A percentile compares a stretch with the other conserved stretches of the same genome.
Conservation (phyloP, 2,797 vertebrate genomes). For the Emys orbicularis region DNA sequence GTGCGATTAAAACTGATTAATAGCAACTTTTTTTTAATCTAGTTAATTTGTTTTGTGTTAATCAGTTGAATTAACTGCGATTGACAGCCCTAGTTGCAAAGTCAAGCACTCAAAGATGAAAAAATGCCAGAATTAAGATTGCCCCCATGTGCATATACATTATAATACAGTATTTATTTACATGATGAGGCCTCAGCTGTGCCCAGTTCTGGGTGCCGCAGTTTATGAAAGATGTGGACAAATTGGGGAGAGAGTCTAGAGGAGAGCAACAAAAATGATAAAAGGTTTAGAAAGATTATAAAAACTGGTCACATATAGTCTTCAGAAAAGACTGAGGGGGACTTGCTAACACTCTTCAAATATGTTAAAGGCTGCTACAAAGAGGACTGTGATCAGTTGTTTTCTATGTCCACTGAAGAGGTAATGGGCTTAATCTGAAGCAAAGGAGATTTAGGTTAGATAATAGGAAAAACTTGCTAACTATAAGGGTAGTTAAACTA, state of each 20-base stretch:
- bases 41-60: too few relatives aligned
- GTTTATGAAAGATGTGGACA: neutral
- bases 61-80: too few relatives aligned
- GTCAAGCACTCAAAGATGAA: neutral
- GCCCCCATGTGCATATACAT: neutral
- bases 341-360: neutral
- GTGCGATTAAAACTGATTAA: too few relatives aligned
- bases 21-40: too few relatives aligned
- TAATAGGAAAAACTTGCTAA: neutral
- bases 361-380: neutral
- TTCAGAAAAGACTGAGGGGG: neutral
- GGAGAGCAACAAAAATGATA: neutral
- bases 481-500: neutral
- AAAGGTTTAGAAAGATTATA: neutral
- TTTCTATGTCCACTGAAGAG: neutral
- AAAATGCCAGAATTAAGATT: neutral
- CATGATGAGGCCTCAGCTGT: neutral
- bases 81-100: neutral
- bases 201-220: neutral
- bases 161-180: neutral
- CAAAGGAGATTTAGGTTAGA: neutral
- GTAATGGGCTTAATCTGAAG: neutral
- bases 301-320: neutral
- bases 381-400: neutral
- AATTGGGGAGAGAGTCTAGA: neutral